Evolutionary conservation across 53 echinoderm and acorn worm species (phyloP).

Genomic region (Patiria pectinifera): DNA sequence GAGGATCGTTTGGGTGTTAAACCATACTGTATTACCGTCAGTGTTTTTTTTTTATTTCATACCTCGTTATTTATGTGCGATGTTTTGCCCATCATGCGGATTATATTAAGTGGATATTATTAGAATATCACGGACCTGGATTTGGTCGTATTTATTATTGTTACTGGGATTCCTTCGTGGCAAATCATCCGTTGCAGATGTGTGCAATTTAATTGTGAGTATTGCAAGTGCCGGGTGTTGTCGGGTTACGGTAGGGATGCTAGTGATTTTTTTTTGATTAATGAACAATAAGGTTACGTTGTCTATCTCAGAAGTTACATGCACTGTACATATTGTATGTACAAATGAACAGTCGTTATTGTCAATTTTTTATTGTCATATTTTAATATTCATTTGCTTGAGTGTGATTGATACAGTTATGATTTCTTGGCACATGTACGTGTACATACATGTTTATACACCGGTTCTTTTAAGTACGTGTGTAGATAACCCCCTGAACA

Average conservation of each 20-base stretch:
- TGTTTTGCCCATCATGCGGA: neutral
- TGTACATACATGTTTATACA: neutral
- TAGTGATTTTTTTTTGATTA: neutral
- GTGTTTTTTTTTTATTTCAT: neutral
- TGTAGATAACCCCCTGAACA: too few relatives aligned
- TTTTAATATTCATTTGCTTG: too few relatives aligned
- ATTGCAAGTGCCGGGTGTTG: neutral
- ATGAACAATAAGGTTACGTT: too few relatives aligned
- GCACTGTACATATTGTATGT: too few relatives aligned
- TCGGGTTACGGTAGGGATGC: neutral
- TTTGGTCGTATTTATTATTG: neutral
- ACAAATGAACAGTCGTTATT: too few relatives aligned
- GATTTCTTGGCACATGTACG: neutral
- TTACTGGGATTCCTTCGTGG: neutral
- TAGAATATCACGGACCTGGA: neutral
- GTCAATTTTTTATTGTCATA: too few relatives aligned
- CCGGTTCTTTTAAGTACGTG: too few relatives aligned
- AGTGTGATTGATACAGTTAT: too few relatives aligned
- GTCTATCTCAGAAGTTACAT: too few relatives aligned
- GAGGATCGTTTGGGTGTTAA: neutral
- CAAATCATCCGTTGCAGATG: neutral
- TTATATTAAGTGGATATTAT: neutral
- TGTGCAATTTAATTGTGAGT: neutral
- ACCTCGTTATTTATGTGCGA: neutral
- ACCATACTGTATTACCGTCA: neutral